phyloP scores from a whole-genome alignment of 2,113 vertebrate species.

The Oryzias javanicus region DNA sequence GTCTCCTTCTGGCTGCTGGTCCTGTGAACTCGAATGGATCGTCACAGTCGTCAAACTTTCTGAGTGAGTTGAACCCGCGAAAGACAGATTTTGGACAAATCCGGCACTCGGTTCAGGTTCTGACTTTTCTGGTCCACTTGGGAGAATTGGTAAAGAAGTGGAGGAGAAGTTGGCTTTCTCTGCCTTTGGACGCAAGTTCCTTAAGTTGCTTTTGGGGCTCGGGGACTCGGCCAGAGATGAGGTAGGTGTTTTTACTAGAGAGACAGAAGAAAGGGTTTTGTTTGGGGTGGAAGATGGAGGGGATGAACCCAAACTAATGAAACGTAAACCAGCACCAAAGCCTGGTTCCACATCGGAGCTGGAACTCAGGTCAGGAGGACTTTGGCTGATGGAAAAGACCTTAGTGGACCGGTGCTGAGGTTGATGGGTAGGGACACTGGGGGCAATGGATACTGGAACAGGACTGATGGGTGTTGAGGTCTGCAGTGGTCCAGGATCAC shows the following conservation, averaged over 20 bases:
- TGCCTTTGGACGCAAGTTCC: slow-evolving; percentile 5
- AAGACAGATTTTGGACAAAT: background rate
- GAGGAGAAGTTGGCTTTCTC: background rate
- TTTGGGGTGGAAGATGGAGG: slow-evolving; percentile 22
- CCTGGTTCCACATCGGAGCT: slow-evolving; percentile 24
- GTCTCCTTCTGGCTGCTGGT: slow-evolving; percentile 2
- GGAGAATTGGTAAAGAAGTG: slow-evolving; percentile 16
- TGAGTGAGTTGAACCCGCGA: background rate
- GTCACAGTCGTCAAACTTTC: background rate
- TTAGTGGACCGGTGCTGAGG: background rate
- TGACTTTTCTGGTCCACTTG: background rate
- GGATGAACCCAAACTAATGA: slow-evolving; percentile 47
- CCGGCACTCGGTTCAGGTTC: background rate
- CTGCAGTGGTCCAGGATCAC: slow-evolving; percentile 48
- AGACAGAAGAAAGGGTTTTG: slow-evolving; percentile 22
- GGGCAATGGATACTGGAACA: slow-evolving; percentile 6
- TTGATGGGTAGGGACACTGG: background rate
- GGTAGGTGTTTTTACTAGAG: slow-evolving; percentile 39
- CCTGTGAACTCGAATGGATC: background rate
- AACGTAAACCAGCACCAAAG: slow-evolving; percentile 12
- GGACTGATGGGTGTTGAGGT: slow-evolving; percentile 56
- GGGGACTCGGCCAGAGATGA: background rate
- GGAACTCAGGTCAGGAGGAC: slow-evolving; percentile 21
- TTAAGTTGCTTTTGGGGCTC: slow-evolving; percentile 33
- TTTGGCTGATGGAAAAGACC: slow-evolving; percentile 26